phyloP scores from a whole-genome alignment of 2,113 vertebrate genomes.

The Mustela lutreola region DNA sequence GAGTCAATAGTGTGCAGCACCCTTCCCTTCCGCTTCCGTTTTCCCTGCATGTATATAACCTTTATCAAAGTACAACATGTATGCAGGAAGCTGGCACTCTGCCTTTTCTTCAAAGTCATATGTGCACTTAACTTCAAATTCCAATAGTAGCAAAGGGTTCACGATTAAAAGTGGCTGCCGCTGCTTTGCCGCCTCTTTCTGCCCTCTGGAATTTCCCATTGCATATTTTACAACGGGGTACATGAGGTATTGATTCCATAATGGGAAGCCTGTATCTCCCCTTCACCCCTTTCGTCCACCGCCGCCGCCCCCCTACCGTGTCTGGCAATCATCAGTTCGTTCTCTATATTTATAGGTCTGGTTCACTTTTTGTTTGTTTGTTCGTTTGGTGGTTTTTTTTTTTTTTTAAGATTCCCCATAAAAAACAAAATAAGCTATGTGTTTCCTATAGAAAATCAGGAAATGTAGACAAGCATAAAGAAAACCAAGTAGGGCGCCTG shows the following conservation, averaged over 20 bases:
- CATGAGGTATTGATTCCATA: not conserved
- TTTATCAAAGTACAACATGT: not conserved
- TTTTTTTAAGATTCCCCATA: not conserved
- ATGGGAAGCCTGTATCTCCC: not conserved
- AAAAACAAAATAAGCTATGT: not conserved
- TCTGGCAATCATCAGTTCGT: not conserved
- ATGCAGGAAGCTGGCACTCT: not conserved
- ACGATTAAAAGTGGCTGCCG: not conserved
- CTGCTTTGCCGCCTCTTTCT: not conserved
- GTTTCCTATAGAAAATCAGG: constrained; percentile 1
- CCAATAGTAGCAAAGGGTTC: not conserved
- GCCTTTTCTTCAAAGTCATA: not conserved
- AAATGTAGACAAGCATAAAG: not conserved
- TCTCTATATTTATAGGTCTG: not conserved
- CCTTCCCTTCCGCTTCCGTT: not conserved
- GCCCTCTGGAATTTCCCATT: not conserved
- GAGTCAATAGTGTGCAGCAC: not conserved
- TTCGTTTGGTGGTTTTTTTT: not conserved
- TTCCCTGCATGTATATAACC: not conserved
- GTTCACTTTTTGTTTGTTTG: not conserved
- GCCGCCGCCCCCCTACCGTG: not conserved
- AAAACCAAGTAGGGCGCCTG: not conserved
- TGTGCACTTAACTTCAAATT: not conserved
- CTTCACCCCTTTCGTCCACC: not conserved
- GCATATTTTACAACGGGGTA: not conserved